These are phyloP conservation scores for Pseudococcus jackbeardsleyi DNA, from an alignment of 2,888 invertebrate species.

Conservation along the genomic window DNA sequence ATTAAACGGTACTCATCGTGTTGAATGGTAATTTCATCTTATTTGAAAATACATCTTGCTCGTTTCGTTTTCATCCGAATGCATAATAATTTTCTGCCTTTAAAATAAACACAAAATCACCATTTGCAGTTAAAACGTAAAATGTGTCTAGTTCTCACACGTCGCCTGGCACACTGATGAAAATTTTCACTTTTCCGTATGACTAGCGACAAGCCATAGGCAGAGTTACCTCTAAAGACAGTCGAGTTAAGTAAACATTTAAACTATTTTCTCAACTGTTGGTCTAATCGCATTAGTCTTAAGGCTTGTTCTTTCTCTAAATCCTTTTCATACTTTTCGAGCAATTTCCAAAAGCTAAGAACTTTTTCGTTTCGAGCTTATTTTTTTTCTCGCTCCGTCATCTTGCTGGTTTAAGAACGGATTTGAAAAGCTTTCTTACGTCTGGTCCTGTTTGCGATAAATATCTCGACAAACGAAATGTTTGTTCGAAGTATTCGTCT, in stretches of 20 bases:
- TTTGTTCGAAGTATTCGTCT: constrained; percentile 16
- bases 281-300: constrained; percentile 61
- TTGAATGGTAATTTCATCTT: constrained; percentile 58
- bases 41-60: constrained; percentile 8
- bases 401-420: not conserved
- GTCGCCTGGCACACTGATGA: not conserved
- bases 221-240: constrained; percentile 48
- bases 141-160: constrained; percentile 64
- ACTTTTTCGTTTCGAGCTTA: constrained; percentile 5
- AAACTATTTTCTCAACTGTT: constrained; percentile 61
- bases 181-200: constrained; percentile 29
- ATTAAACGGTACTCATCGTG: constrained; percentile 50
- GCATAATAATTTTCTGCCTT: constrained; percentile 58
- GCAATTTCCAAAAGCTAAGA: constrained; percentile 44
- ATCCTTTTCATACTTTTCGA: constrained; percentile 52
- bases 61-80: constrained; percentile 46
- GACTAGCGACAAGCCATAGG: not conserved
- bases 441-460: not conserved
- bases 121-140: constrained; percentile 61
- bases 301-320: constrained; percentile 54
- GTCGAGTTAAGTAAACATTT: constrained; percentile 59
- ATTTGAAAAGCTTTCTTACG: constrained; percentile 35
- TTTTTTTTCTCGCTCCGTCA: not conserved
- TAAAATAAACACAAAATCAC: constrained; percentile 64
- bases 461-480: not conserved